These are phyloP conservation scores for Eueides isabella DNA, from an alignment of 1,140 invertebrate species.

Conservation along the genomic window DNA sequence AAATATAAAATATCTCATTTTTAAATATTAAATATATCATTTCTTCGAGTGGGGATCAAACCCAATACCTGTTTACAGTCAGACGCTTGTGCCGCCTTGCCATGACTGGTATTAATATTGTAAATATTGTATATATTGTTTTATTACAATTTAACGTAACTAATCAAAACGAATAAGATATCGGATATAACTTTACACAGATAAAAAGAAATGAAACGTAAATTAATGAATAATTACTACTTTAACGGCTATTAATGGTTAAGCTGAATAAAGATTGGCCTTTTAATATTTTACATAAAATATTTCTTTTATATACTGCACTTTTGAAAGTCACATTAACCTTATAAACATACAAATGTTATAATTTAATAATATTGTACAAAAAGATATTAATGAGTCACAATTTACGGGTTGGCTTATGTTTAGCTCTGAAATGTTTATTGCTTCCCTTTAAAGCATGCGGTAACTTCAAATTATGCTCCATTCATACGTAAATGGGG, in stretches of 20 bases:
- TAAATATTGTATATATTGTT: no score
- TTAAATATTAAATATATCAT: no score
- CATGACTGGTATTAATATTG: no score
- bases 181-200: neutral
- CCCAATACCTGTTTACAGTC: no score
- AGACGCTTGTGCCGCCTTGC: no score
- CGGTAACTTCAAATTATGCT: slow-evolving; percentile 16
- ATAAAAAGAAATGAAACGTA: neutral
- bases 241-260: neutral
- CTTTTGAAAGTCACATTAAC: neutral
- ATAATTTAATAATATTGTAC: neutral
- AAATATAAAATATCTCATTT: no score
- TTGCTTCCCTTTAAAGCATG: slow-evolving; percentile 1
- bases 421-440: neutral
- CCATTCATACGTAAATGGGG: slow-evolving; percentile 18
- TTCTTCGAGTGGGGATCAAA: no score
- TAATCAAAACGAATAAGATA: no score
- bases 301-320: neutral
- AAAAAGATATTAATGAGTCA: neutral
- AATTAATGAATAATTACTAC: slow-evolving; percentile 2
- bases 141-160: no score
- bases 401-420: slow-evolving; percentile 1
- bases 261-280: neutral
- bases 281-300: slow-evolving; percentile 8
- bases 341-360: neutral